A percentile compares a stretch with the other conserved stretches of the same genome.
These are phyloP conservation scores for Perca flavescens DNA, from an alignment of 2,113 vertebrate species.

Conservation along the genomic window DNA sequence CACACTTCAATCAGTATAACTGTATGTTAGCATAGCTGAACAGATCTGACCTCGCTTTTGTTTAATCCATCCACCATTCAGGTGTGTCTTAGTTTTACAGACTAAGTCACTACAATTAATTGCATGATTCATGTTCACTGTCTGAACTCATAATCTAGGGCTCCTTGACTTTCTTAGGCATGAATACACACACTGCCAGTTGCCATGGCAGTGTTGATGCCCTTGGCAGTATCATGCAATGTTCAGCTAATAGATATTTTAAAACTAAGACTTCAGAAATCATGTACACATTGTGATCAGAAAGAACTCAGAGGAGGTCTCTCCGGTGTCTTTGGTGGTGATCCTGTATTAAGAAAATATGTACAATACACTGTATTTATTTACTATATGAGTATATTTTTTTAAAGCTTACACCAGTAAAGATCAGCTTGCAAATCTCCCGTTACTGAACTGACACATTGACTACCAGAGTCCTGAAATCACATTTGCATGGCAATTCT, in stretches of 20 bases:
- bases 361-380: not conserved
- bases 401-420: not conserved
- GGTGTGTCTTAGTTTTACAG: slow-evolving; percentile 24
- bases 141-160: slow-evolving; percentile 47
- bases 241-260: slow-evolving; percentile 5
- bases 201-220: slow-evolving; percentile 44
- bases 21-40: slow-evolving; percentile 25
- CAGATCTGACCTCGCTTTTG: slow-evolving; percentile 29
- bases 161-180: slow-evolving; percentile 18
- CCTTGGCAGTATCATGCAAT: not conserved
- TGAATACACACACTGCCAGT: slow-evolving; percentile 9
- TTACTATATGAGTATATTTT: not conserved
- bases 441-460: not conserved
- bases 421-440: not conserved
- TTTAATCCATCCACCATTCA: slow-evolving; percentile 25
- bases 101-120: slow-evolving; percentile 21
- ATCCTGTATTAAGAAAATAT: slow-evolving; percentile 5
- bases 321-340: not conserved
- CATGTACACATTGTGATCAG: not conserved
- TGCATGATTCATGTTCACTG: slow-evolving; percentile 34
- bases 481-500: not conserved
- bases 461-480: not conserved
- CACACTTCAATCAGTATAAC: not conserved
- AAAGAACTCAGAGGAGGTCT: not conserved
- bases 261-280: slow-evolving; percentile 20